These are phyloP conservation scores for Peucedramus taeniatus DNA, from an alignment of 2,113 vertebrate species.

Conservation along the genomic window DNA sequence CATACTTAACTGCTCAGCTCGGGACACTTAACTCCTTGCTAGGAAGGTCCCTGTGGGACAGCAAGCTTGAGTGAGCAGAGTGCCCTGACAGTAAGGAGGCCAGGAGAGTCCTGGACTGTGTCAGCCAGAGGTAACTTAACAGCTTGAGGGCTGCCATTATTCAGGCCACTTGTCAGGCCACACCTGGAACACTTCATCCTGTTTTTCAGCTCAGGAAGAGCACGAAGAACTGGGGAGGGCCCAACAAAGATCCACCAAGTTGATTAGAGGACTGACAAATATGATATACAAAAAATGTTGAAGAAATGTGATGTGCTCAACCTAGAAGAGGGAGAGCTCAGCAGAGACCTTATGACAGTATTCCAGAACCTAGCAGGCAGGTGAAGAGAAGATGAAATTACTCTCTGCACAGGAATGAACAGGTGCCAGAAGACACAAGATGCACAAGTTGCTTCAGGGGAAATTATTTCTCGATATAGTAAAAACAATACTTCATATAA, in stretches of 20 bases:
- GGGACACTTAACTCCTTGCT: background rate
- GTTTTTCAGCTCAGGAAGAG: background rate
- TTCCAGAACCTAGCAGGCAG: background rate
- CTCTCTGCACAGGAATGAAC: background rate
- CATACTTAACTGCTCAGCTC: background rate
- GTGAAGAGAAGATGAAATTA: background rate
- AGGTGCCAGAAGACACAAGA: background rate
- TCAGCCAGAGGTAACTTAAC: background rate
- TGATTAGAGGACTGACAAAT: background rate
- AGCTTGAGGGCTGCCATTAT: background rate
- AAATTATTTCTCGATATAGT: background rate
- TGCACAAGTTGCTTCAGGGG: background rate
- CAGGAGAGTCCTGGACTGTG: background rate
- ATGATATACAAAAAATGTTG: background rate
- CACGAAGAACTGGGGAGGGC: background rate
- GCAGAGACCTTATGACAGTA: background rate
- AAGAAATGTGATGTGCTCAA: background rate
- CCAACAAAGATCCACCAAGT: background rate
- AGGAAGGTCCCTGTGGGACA: background rate
- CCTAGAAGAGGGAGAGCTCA: background rate
- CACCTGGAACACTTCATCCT: background rate
- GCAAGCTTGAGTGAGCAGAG: background rate
- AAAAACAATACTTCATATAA: background rate
- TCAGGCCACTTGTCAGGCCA: fast-evolving
- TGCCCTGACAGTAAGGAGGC: background rate